phyloP scores from a whole-genome alignment of 64 coral and sea anemone genomes.

The Montipora efflorescens region DNA sequence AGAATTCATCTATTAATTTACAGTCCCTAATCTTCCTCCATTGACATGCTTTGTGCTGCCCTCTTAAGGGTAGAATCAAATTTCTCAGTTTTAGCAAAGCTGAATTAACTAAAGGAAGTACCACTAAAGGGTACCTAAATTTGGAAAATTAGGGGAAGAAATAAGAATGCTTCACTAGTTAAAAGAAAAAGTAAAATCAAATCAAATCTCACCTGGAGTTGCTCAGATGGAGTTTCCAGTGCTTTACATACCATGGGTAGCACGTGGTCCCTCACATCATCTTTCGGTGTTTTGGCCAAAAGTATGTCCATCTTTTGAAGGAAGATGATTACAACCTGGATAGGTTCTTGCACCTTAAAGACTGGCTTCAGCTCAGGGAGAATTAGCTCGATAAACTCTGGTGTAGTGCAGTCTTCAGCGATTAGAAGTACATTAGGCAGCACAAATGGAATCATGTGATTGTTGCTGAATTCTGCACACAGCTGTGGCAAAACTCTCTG shows the following conservation, averaged over 20 bases:
- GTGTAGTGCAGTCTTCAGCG: constrained; percentile 85
- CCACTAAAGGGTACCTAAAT: neutral
- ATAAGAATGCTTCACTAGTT: neutral
- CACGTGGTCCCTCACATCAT: constrained; percentile 84
- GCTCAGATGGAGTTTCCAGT: constrained; percentile 79
- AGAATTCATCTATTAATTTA: too few species aligned
- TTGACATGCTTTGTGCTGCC: too few species aligned
- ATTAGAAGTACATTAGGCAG: constrained; percentile 94
- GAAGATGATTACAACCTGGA: constrained; percentile 97
- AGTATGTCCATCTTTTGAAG: constrained; percentile 95
- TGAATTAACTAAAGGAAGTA: too few species aligned
- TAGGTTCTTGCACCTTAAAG: constrained; percentile 96
- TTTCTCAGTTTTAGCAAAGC: too few species aligned
- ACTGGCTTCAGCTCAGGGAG: constrained; percentile 95
- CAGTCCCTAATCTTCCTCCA: too few species aligned
- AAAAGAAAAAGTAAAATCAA: neutral
- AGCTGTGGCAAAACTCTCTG: constrained; percentile 92
- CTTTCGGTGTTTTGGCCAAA: constrained; percentile 91
- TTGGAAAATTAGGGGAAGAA: neutral
- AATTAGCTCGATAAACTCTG: constrained; percentile 81
- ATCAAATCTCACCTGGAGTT: constrained; percentile 78
- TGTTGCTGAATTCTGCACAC: constrained; percentile 91
- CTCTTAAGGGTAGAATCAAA: too few species aligned
- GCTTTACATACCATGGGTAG: constrained; percentile 97
- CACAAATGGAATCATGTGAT: constrained; percentile 94